Percentiles rank a stretch among this genome's conserved stretches.
These are phyloP conservation scores for Pyrrhia umbra DNA, from an alignment of 2,888 invertebrate species.

Conservation along the genomic window DNA sequence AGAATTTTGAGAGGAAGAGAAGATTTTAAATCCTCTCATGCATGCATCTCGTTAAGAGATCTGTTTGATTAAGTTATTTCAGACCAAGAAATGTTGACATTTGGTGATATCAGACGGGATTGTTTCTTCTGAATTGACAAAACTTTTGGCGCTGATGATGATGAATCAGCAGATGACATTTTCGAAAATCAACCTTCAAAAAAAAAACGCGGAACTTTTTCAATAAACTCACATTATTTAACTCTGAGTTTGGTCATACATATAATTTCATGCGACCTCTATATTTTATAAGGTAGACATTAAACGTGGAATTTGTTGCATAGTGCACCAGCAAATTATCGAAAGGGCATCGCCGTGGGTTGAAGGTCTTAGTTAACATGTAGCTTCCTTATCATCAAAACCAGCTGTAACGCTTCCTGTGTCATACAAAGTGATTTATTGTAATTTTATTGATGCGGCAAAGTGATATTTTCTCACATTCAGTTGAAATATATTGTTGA, in stretches of 20 bases:
- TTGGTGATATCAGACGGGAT: too few species aligned
- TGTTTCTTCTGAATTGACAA: too few species aligned
- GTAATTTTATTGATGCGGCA: background rate
- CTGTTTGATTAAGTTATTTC: too few species aligned
- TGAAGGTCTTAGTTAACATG: slow-evolving; percentile 49
- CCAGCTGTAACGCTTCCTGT: slow-evolving; percentile 37
- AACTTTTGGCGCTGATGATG: too few species aligned
- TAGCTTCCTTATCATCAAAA: slow-evolving; percentile 50
- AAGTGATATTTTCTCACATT: background rate
- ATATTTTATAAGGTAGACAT: slow-evolving; percentile 17
- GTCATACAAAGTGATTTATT: slow-evolving; percentile 21
- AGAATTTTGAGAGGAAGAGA: background rate
- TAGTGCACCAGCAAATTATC: slow-evolving; percentile 33
- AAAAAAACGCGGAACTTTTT: slow-evolving; percentile 1
- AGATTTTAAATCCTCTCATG: too few species aligned
- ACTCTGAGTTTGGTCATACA: background rate
- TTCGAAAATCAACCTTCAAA: slow-evolving; percentile 6
- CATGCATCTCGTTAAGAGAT: too few species aligned
- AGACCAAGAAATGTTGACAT: too few species aligned
- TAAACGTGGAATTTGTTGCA: slow-evolving; percentile 33
- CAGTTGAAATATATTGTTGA: background rate
- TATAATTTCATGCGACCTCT: slow-evolving; percentile 17
- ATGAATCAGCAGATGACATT: too few species aligned
- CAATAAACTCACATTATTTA: background rate
- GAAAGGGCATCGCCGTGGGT: slow-evolving; percentile 53